Evolutionary conservation across 2,113 vertebrate genomes (phyloP).

Genomic region (Tyrannus savana): DNA sequence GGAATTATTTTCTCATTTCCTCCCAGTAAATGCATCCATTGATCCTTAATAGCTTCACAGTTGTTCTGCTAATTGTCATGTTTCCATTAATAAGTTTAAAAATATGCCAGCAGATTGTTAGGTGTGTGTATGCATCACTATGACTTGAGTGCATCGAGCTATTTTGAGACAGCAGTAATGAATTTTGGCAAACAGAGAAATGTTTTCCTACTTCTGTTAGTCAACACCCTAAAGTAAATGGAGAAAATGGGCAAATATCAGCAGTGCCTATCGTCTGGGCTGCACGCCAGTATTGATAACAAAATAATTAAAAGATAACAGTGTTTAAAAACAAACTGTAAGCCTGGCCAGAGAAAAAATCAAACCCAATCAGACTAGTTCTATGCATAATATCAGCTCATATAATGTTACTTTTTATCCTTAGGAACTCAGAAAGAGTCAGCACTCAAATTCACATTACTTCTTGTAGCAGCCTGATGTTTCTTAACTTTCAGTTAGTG

Average conservation of each 20-base stretch:
- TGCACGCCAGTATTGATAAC: background rate
- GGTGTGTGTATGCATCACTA: background rate
- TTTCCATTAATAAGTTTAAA: background rate
- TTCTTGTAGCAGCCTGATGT: background rate
- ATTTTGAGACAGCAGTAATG: background rate
- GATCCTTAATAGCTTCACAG: constrained; percentile 1
- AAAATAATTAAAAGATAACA: background rate
- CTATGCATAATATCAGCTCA: background rate
- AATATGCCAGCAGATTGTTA: background rate
- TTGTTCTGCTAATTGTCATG: background rate
- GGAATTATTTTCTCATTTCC: constrained; percentile 35
- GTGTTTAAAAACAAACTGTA: background rate
- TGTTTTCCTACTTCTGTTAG: background rate
- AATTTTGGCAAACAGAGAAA: background rate
- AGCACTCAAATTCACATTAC: background rate
- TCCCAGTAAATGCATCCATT: background rate
- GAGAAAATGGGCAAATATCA: background rate
- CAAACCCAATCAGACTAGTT: background rate
- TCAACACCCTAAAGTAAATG: background rate
- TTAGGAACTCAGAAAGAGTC: background rate
- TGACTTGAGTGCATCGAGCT: background rate
- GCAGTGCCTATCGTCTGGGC: background rate
- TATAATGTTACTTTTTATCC: background rate
- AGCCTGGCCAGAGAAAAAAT: background rate
- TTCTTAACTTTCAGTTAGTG: background rate